Conservation (phyloP, 2,797 vertebrate genomes). For the Falco columbarius region DNA sequence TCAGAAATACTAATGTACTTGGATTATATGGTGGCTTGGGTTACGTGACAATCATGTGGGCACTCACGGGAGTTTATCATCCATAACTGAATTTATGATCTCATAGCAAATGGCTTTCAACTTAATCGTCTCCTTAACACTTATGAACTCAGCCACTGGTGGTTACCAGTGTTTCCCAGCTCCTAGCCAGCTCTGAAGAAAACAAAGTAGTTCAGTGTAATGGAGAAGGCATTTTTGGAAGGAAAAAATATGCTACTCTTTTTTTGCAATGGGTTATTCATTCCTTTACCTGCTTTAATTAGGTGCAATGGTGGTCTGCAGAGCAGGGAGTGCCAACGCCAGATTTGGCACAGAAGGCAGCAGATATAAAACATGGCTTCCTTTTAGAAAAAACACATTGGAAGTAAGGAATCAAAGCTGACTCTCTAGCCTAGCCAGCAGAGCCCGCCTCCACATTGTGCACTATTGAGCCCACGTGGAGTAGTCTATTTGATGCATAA, state of each 20-base stretch:
- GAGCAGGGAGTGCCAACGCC: background rate
- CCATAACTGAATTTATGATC: background rate
- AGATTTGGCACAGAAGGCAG: background rate
- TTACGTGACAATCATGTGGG: background rate
- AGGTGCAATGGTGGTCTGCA: background rate
- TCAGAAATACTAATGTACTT: background rate
- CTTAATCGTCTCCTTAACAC: background rate
- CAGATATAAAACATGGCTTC: background rate
- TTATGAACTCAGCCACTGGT: background rate
- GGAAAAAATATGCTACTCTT: background rate
- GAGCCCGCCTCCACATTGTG: background rate
- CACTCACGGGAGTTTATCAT: background rate
- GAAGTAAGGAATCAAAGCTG: background rate
- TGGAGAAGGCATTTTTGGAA: background rate
- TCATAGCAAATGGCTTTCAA: background rate
- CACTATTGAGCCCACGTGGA: background rate
- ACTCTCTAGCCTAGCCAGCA: background rate
- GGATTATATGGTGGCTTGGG: background rate
- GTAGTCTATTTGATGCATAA: background rate
- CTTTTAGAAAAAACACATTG: background rate
- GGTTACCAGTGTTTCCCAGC: background rate
- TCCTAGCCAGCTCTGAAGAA: background rate
- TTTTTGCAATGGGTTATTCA: background rate
- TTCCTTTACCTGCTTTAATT: background rate
- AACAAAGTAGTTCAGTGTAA: background rate